A percentile compares a stretch with the other conserved stretches of the same genome.
phyloP scores from a whole-genome alignment of 2,888 invertebrate species.

The Drosophila subquinaria region DNA sequence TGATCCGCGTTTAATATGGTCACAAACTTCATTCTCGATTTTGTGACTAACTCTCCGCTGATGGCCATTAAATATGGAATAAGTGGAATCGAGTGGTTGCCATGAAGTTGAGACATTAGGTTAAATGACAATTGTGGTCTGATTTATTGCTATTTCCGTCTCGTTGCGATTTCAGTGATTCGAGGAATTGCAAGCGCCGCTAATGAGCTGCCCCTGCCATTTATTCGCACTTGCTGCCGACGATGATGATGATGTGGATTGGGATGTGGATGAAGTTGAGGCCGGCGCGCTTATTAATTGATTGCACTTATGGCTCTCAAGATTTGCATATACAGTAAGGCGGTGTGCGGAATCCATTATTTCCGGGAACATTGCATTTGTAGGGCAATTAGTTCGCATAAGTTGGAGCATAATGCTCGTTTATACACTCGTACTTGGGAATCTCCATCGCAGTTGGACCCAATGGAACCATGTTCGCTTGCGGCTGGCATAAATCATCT shows the following conservation, averaged over 20 bases:
- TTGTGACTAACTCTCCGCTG: background rate
- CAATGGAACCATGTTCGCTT: constrained; percentile 59
- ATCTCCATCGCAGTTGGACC: constrained; percentile 23
- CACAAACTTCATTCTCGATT: background rate
- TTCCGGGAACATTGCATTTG: constrained; percentile 85
- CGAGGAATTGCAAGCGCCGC: constrained; percentile 84
- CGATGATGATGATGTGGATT: constrained; percentile 11
- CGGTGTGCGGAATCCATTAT: constrained; percentile 73
- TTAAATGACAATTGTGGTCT: constrained; percentile 73
- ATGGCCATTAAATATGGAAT: constrained; percentile 18
- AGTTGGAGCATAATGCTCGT: constrained; percentile 63
- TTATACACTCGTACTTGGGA: constrained; percentile 12
- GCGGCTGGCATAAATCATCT: constrained; percentile 78
- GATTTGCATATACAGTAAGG: constrained; percentile 59
- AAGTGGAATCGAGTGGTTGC: constrained; percentile 13
- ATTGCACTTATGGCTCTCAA: constrained; percentile 73
- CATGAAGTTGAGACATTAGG: constrained; percentile 64
- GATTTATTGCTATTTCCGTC: constrained; percentile 84
- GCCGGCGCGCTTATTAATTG: constrained; percentile 67
- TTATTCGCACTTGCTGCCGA: constrained; percentile 56
- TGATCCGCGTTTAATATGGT: background rate
- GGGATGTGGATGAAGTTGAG: background rate
- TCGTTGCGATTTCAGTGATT: constrained; percentile 83
- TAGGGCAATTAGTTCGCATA: constrained; percentile 83
- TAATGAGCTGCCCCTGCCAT: constrained; percentile 75